These are phyloP conservation scores for Dendrocincla tyrannina DNA, from an alignment of 2,797 vertebrate genomes.

Conservation along the genomic window DNA sequence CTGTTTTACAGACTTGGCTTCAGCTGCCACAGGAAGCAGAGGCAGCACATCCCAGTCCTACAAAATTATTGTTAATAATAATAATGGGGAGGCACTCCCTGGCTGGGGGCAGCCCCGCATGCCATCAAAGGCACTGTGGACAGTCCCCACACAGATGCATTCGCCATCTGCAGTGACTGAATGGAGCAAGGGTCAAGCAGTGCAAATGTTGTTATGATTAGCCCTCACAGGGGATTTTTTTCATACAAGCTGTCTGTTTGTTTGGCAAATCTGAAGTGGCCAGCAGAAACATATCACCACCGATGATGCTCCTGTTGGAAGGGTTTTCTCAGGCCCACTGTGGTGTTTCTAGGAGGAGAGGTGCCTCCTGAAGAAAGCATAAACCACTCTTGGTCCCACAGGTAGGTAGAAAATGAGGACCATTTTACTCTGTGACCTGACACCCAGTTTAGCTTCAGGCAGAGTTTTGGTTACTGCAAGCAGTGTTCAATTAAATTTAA, in stretches of 20 bases:
- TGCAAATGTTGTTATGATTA: conserved; percentile 15
- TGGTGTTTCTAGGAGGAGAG: not conserved
- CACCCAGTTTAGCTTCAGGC: not conserved
- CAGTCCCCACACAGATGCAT: accelerated
- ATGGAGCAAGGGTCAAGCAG: not conserved
- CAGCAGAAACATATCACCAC: not conserved
- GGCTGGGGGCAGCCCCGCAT: not conserved
- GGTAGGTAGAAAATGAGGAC: not conserved
- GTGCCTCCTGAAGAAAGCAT: not conserved
- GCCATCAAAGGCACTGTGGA: not conserved
- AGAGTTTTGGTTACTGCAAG: not conserved
- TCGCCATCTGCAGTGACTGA: not conserved
- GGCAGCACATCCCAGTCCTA: not conserved
- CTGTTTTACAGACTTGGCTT: not conserved
- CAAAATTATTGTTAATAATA: not conserved
- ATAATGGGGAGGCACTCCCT: not conserved
- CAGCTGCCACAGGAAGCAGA: not conserved
- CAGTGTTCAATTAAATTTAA: not conserved
- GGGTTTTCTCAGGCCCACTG: not conserved
- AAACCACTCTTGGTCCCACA: not conserved
- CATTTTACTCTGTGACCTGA: not conserved
- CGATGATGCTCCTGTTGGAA: not conserved
- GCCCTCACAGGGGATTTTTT: conserved; percentile 1
- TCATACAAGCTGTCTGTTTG: not conserved
- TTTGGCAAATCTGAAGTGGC: not conserved